Conservation (phyloP, 2,888 invertebrate species). For the Psococerastis gibbosa region DNA sequence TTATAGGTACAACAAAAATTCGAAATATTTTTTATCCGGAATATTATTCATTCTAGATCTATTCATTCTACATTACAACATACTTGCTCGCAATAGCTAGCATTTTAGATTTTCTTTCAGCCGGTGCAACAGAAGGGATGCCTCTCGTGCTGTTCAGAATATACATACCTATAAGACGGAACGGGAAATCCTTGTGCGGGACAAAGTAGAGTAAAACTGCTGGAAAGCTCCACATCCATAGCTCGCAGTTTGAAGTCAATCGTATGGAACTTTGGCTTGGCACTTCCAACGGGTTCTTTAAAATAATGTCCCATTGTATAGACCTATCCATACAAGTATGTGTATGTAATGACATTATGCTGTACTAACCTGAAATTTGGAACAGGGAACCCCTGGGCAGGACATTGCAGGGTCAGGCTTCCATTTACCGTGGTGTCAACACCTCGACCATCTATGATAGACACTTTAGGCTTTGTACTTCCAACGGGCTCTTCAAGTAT, state of each 20-base stretch:
- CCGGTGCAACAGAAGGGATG: no score
- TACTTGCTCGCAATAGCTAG: no score
- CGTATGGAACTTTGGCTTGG: conserved; percentile 40
- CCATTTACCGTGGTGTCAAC: conserved; percentile 16
- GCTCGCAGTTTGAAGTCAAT: conserved; percentile 24
- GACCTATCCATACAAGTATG: no score
- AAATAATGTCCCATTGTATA: no score
- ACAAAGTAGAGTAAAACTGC: conserved; percentile 27
- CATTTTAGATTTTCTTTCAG: no score
- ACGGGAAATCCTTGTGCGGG: conserved; percentile 33
- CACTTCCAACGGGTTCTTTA: conserved; percentile 37
- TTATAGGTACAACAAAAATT: no score
- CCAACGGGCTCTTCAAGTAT: conserved; percentile 37
- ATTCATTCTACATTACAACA: no score
- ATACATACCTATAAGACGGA: conserved; percentile 30
- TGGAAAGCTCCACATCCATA: conserved; percentile 16
- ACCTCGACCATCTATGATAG: conserved; percentile 30
- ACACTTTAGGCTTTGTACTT: conserved; percentile 40
- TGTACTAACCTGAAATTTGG: conserved; percentile 31
- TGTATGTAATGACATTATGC: no score
- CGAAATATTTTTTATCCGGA: no score
- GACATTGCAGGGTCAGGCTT: conserved; percentile 25
- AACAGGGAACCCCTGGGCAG: conserved; percentile 37
- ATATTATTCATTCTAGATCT: no score
- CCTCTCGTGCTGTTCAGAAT: conserved; percentile 33